Percentiles rank a stretch among this genome's conserved stretches.
phyloP scores from a whole-genome alignment of 2,113 vertebrate species.

The Hippocampus guttulatus region DNA sequence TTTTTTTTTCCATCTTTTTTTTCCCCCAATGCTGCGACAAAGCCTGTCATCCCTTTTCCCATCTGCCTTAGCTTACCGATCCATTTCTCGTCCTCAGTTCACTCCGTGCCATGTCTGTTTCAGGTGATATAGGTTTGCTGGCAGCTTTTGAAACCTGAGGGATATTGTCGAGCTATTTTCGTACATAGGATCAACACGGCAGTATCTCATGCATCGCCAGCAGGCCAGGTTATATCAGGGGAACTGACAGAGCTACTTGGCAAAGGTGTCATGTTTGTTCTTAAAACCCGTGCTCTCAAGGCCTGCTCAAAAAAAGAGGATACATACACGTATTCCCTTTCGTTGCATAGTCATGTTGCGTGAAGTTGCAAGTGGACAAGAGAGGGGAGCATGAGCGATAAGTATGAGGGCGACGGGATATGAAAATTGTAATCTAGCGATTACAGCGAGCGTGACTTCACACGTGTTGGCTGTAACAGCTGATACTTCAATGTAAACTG shows the following conservation, averaged over 20 bases:
- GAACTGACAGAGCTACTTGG: constrained; percentile 35
- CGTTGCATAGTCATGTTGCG: too few relatives aligned
- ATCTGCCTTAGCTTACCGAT: constrained; percentile 15
- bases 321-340: neutral
- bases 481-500: too few relatives aligned
- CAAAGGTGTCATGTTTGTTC: constrained; percentile 16
- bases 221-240: constrained; percentile 37
- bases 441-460: too few relatives aligned
- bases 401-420: too few relatives aligned
- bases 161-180: constrained; percentile 60
- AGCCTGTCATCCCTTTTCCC: constrained; percentile 23
- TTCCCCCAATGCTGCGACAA: constrained; percentile 8
- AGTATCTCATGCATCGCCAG: constrained; percentile 33
- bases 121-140: constrained; percentile 51
- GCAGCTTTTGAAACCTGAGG: constrained; percentile 55
- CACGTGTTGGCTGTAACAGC: too few relatives aligned
- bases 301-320: constrained; percentile 1
- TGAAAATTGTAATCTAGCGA: too few relatives aligned
- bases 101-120: constrained; percentile 23
- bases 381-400: too few relatives aligned
- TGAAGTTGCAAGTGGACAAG: neutral
- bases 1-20: neutral
- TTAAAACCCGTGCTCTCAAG: constrained; percentile 28
- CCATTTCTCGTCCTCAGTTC: neutral
- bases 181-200: constrained; percentile 24